Evolutionary conservation across 2,888 invertebrate species (phyloP), one percentile per base, ranked within the genome.

Genomic region (Cephus nigrinus): DNA sequence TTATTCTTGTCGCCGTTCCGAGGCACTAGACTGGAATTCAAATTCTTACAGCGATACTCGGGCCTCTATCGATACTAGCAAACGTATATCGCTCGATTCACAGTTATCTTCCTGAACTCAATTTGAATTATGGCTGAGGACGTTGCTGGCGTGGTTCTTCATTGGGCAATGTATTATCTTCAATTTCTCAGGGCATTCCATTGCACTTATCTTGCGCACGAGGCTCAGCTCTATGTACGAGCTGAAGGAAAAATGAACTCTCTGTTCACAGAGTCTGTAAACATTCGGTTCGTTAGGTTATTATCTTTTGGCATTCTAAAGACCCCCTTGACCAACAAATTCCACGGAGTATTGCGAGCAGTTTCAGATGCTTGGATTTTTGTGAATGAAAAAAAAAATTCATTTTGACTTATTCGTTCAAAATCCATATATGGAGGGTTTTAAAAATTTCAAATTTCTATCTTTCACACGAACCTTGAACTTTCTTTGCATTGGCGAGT

Each of bases 311-410:
- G 77, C 68, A 72, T 55, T 72, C 68, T 34, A 36, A 68, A 74
- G 75, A 77, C 36, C 31, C 36, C 35, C 33, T 73, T 68, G 79
- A 77, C 79, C 79, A 40, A 73, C 73, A 30, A 40, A 73, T 74
- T 75, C 74, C 34, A 76, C 32, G 4, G 79, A 79, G 75, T 77
- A 75, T 73, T 72, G 32, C 32, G 72, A 12, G 12, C 74, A 31
- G 40, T 68, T 36, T 36, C 68, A 12, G 31, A 12, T 30, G 68
- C 40, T 68, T 12, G 35, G 12, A 35, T 35, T 35, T 35, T 35
- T 35, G 35, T 35, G 35, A 12, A 3, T 35, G 34, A 0, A 3
- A 12, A 12, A 35, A 1, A 35, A 35, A 35, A 35, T 3, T 35
- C 11, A 3, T 12, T 35, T 35, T 35, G 12, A 35, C 3, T 35